Evolutionary conservation across 2,888 invertebrate species (phyloP).

Genomic region (Hypselothyrea guttata): DNA sequence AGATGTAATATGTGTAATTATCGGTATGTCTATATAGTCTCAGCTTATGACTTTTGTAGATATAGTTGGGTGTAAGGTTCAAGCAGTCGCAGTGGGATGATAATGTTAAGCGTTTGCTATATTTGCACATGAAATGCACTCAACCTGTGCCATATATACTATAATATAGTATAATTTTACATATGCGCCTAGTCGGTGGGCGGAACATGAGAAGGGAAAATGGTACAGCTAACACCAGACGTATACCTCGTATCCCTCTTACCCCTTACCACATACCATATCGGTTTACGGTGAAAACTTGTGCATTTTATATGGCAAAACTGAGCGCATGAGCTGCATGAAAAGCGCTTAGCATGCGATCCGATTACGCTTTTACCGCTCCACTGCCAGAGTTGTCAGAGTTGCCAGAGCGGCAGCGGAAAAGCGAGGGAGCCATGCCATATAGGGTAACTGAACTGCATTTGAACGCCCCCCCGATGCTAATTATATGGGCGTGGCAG

Average conservation of each 20-base stretch:
- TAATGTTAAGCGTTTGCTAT: constrained; percentile 12
- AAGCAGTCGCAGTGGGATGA: constrained; percentile 14
- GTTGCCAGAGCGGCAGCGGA: not conserved
- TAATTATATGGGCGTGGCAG: constrained; percentile 37
- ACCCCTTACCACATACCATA: constrained; percentile 15
- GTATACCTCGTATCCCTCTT: not conserved
- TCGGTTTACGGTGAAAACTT: constrained; percentile 51
- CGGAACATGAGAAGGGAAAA: too few species aligned
- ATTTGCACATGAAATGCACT: constrained; percentile 29
- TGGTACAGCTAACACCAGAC: constrained; percentile 9
- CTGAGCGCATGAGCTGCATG: constrained; percentile 28
- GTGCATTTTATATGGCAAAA: constrained; percentile 35
- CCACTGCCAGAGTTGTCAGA: constrained; percentile 44
- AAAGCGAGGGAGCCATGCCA: not conserved
- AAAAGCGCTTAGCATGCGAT: constrained; percentile 70
- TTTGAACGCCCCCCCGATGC: constrained; percentile 22
- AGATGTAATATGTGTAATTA: constrained; percentile 1
- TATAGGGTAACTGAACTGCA: constrained; percentile 54
- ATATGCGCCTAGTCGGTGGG: constrained; percentile 8
- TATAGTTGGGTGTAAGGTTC: constrained; percentile 35
- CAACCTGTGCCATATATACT: constrained; percentile 6
- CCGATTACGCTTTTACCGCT: constrained; percentile 65
- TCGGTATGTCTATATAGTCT: not conserved
- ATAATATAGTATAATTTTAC: constrained; percentile 5
- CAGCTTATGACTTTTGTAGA: constrained; percentile 3